phyloP scores from a whole-genome alignment of 2,113 vertebrate species.

The Tetrao urogallus region DNA sequence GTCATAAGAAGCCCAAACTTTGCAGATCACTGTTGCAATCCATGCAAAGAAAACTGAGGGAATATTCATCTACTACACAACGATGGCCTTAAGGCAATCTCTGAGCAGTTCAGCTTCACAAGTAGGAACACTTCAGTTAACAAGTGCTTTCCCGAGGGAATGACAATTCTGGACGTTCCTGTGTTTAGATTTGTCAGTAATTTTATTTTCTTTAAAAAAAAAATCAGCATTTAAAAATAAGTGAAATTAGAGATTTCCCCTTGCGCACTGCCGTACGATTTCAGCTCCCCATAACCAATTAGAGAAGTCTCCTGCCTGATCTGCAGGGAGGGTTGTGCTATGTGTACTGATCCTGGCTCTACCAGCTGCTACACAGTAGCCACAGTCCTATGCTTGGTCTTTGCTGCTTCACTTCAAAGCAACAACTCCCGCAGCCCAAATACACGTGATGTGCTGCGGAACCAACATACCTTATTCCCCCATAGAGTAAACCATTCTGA shows the following conservation, averaged over 20 bases:
- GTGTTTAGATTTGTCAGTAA: neutral
- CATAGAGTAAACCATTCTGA: neutral
- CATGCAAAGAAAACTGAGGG: neutral
- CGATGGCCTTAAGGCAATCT: neutral
- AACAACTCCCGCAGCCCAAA: neutral
- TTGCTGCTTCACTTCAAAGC: neutral
- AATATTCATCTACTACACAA: neutral
- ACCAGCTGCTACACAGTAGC: neutral
- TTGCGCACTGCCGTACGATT: neutral
- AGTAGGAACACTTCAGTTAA: neutral
- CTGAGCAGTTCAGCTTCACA: neutral
- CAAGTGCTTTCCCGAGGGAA: neutral
- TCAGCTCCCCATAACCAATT: neutral
- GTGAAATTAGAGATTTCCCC: neutral
- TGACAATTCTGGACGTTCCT: neutral
- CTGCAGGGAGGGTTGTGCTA: neutral
- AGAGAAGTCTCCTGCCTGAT: neutral
- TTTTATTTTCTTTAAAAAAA: slow-evolving; percentile 60
- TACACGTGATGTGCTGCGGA: fast-evolving
- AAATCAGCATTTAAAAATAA: slow-evolving; percentile 41
- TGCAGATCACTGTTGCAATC: neutral
- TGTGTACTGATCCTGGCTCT: neutral
- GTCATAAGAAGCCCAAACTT: neutral
- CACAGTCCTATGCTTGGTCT: fast-evolving
- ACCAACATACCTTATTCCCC: neutral